Base-by-base conservation (phyloP, 2,113 vertebrate species). In the Pelusios castaneus region DNA sequence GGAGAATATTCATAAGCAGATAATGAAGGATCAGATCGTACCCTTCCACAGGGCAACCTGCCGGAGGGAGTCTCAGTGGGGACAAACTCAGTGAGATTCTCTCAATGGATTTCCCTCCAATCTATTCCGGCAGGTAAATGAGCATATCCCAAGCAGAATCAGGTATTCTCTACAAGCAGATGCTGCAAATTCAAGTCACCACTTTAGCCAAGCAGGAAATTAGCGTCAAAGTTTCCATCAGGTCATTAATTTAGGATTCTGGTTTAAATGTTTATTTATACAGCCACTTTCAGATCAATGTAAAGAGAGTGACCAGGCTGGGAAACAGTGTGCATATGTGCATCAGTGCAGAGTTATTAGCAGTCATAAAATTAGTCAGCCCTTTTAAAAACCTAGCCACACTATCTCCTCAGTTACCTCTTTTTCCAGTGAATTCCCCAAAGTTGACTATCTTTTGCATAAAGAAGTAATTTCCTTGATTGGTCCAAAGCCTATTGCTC, bases 361-460 rank as follows among this genome's bases (percentile, higher is more conserved):
- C 2, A 70, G 89, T 10, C 91, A 84, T 9, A 7, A 16, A 93
- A 89, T 63, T 19, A 86, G 7, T n/a, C 2, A 80, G 21, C 79
- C 81, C 84, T 4, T 0, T 3, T 55, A 84, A 75, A 95, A 84
- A 60, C 34, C 85, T 17, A 76, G 87, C 84, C 94, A 90, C 96
- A 93, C 92, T 47, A 4, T 27, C 94, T 92, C 92, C 70, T 88
- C 52, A 27, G 38, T 4, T 43, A 70, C n/a, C 21, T 0, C 0
- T n/a, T 54, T 80, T 84, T 89, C 24, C 84, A 58, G 85, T 95
- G 91, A 94, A 92, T 92, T 95, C 91, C 91, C 89, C n/a, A 84
- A 83, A 43, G 85, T 49, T 80, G 60, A 79, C 29, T 76, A 91
- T 84, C 92, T 27, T 91, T 84, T 93, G 85, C 75, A 88, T 79